Conservation (phyloP, 2,797 vertebrate genomes). For the Bradypodion pumilum region DNA sequence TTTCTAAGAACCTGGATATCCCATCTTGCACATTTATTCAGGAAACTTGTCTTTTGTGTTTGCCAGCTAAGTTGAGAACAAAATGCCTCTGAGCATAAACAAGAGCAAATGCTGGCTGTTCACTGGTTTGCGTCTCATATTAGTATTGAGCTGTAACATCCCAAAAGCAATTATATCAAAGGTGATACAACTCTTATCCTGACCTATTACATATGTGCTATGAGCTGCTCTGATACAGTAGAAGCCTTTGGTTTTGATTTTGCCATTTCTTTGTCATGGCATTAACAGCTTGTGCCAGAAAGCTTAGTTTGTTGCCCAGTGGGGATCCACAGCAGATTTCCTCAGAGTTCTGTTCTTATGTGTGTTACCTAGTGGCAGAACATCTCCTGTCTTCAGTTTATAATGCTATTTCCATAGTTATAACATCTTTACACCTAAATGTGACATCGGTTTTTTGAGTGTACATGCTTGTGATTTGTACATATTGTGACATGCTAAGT, state of each 20-base stretch:
- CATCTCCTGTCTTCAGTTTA: neutral
- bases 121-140: neutral
- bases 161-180: neutral
- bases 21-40: neutral
- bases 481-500: slow-evolving; percentile 64
- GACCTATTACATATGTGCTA: neutral
- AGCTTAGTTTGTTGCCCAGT: neutral
- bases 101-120: neutral
- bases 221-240: neutral
- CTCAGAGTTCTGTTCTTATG: neutral
- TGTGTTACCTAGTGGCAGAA: neutral
- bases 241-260: neutral
- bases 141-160: neutral
- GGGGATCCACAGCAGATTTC: neutral
- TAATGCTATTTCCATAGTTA: neutral
- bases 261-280: neutral
- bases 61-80: neutral
- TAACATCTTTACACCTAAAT: neutral
- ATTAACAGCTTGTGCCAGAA: neutral
- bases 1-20: neutral
- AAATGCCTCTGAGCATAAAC: neutral
- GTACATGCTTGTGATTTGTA: slow-evolving; percentile 36
- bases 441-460: slow-evolving; percentile 45
- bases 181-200: neutral
- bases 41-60: neutral